A percentile compares a stretch with the other conserved stretches of the same genome.
Evolutionary conservation across 2,113 vertebrate species (phyloP).

Genomic region (Austrofundulus limnaeus): DNA sequence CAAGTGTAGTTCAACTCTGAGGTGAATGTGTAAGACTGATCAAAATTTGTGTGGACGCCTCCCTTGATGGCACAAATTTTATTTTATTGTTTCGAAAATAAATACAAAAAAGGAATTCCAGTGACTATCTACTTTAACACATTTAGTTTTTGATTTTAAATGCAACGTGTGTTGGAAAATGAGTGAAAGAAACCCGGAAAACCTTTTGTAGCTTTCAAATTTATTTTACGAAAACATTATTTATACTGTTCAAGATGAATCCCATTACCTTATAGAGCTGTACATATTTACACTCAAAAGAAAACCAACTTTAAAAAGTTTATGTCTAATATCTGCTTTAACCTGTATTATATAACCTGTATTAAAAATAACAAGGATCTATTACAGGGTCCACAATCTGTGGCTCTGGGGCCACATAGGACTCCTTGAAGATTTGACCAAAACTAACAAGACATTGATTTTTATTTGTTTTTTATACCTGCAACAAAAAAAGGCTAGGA

Average conservation of each 20-base stretch:
- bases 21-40: conserved; percentile 1
- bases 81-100: too few species aligned
- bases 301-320: too few species aligned
- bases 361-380: too few species aligned
- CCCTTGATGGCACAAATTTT: neutral
- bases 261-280: neutral
- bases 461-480: too few species aligned
- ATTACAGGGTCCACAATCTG: too few species aligned
- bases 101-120: neutral
- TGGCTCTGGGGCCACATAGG: too few species aligned
- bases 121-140: neutral
- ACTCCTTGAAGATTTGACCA: too few species aligned
- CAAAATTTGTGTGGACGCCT: neutral
- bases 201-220: too few species aligned
- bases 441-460: too few species aligned
- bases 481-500: too few species aligned
- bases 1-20: conserved; percentile 8
- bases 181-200: too few species aligned
- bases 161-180: neutral
- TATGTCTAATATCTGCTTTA: conserved; percentile 2
- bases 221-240: too few species aligned
- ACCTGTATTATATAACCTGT: neutral
- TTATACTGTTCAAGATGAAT: neutral
- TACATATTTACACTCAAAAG: neutral
- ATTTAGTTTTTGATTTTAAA: neutral